Evolutionary conservation across 1,140 invertebrate species (phyloP).

Genomic region (Dinoponera quadriceps): DNA sequence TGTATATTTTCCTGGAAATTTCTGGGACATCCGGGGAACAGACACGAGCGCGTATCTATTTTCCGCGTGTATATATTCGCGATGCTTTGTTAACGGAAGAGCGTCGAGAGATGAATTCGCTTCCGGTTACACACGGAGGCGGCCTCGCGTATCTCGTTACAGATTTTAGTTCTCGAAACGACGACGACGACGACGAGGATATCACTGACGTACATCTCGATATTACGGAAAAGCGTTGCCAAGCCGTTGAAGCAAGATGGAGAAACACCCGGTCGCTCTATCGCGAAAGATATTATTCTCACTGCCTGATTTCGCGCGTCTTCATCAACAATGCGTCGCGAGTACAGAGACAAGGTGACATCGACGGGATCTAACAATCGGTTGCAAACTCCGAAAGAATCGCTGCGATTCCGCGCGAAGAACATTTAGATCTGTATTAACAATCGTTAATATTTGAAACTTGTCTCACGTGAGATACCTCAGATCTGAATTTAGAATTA

Average conservation of each 20-base stretch:
- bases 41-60: slow-evolving; percentile 13
- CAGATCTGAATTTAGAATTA: too few relatives aligned
- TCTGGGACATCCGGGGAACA: not conserved
- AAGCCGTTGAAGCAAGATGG: slow-evolving; percentile 20
- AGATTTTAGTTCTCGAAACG: slow-evolving; percentile 56
- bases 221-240: slow-evolving; percentile 14
- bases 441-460: too few relatives aligned
- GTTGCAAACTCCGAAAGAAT: not conserved
- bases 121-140: not conserved
- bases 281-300: slow-evolving; percentile 25
- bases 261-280: slow-evolving; percentile 7
- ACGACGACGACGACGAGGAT: not conserved
- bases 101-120: slow-evolving; percentile 6
- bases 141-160: slow-evolving; percentile 27
- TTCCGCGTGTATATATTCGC: slow-evolving; percentile 1
- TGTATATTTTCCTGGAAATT: not conserved
- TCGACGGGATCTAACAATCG: not conserved
- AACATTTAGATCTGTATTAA: not conserved
- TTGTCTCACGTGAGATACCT: too few relatives aligned
- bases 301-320: slow-evolving; percentile 13
- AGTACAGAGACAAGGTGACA: not conserved
- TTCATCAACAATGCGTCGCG: slow-evolving; percentile 30
- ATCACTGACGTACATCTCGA: slow-evolving; percentile 44
- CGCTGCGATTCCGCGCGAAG: not conserved
- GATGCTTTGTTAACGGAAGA: slow-evolving; percentile 38